A percentile compares a stretch with the other conserved stretches of the same genome.
phyloP scores from a whole-genome alignment of 1,140 invertebrate species.

The Eumaeus atala region DNA sequence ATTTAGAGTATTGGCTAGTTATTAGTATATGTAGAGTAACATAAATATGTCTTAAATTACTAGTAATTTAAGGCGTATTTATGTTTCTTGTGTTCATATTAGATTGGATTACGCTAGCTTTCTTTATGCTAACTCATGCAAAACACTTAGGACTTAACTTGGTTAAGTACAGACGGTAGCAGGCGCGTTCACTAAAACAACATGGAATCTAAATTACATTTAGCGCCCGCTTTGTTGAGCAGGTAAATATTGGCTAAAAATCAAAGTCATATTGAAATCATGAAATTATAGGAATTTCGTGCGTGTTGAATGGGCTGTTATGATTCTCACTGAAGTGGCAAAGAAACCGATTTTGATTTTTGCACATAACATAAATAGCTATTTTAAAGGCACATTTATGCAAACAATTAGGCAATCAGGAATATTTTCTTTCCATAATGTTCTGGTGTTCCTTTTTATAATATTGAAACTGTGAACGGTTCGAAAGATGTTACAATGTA shows the following conservation, averaged over 20 bases:
- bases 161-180: too few relatives aligned
- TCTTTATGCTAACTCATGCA: too few relatives aligned
- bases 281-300: neutral
- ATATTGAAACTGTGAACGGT: neutral
- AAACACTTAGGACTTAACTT: too few relatives aligned
- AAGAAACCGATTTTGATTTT: neutral
- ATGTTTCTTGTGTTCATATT: too few relatives aligned
- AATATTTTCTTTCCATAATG: neutral
- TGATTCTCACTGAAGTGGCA: neutral
- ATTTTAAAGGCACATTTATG: neutral
- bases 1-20: neutral
- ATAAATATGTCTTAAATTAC: too few relatives aligned
- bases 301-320: neutral
- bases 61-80: too few relatives aligned
- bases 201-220: neutral
- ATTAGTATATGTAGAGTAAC: neutral
- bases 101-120: too few relatives aligned
- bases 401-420: neutral
- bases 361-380: neutral
- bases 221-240: too few relatives aligned
- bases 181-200: too few relatives aligned
- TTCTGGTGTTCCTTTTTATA: neutral
- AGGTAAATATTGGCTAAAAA: neutral
- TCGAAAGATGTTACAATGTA: neutral
- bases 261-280: neutral